Base-by-base conservation (phyloP, 2,888 invertebrate species). In the Agrilus cyanescens region DNA sequence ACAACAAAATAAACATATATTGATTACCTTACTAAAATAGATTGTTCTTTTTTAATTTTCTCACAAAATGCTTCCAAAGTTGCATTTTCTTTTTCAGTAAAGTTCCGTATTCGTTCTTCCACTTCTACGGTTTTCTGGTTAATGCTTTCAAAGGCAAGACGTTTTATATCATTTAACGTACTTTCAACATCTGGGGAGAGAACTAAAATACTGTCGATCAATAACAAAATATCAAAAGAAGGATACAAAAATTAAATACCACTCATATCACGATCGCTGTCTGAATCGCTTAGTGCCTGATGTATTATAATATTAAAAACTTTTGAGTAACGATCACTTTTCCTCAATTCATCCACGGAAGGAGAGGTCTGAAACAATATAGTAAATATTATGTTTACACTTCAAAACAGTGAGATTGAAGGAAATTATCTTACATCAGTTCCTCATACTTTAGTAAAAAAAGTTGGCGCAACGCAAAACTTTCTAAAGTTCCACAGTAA, bases 41-140 rank as follows among this genome's bases (percentile, higher is more conserved):
- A 76, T 60, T 80, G 79, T 64, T 87, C 85, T 55, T 73, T 77
- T 57, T 81, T 80, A 49, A 81, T 80, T 58, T 74, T 76, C 62
- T 82, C 82, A 57, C 77, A 77, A 62, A 78, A 80, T 50, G 75
- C 76, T 59, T 88, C 85, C 54, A 86, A 73, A 52, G 79, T 72
- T 46, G 78, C 76, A 70, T 83, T 84, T 59, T 85, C 82, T 58
- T 80, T 78, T 55, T 82, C 82, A 49, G 80, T 78, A 66, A 76
- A 88, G 46, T 76, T 75, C 56, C 82, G 76, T 46, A 90, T 82
- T 51, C 80, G 74, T 54, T 84, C 82, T 57, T 87, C 86, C 37
- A 84, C 77, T 2, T 75, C 74, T 36, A 74, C 71, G 40, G 82
- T 74, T 65, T 87, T 81, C 37, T 75, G 72, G 58, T 82, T 77